Evolutionary conservation across 2,113 vertebrate genomes (phyloP), one percentile per base, ranked within the genome.

Genomic region (Saguinus imperator): DNA sequence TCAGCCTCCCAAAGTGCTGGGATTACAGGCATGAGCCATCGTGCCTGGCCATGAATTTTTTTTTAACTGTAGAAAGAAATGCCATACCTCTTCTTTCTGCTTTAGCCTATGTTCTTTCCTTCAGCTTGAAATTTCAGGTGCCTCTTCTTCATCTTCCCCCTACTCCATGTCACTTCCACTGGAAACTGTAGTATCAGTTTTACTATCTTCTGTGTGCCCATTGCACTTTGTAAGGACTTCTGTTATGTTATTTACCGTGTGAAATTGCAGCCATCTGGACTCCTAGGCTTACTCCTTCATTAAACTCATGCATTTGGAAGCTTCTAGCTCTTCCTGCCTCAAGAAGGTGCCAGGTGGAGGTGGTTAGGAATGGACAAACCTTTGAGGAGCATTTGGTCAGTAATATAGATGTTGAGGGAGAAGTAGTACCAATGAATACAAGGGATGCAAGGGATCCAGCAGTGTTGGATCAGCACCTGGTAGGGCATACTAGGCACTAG

Each of bases 261-360:
- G 8, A 20, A 81, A 87, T 87, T 97, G 35, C 61, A 91, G n/a
- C 43, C 29, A 55, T 87, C 43, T 95, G 58, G 72, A 13, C 2
- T 97, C 48, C 48, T 52, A 86, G 29, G 21, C 37, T 92, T 94
- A 93, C 32, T 90, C 14, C 45, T 92, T 89, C 10, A 68, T 21
- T 73, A 82, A 94, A 93, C 58, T 48, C 72, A 10, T 72, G 4
- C 27, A 87, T 93, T 93, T 97, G 45, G 88, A 95, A 94, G 37
- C 66, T 94, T 91, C 72, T 87, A 95, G 80, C 8, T 84, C 12
- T 6, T 14, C 5, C 43, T 84, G 7, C 35, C 48, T 92, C 52
- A 95, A 76, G 45, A 96, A 94, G 58, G n/a, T 4, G 20, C n/a
- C 18, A 95, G 55, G 45, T 87, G 40, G 57, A 85, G 27, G 37